phyloP scores from a whole-genome alignment of 1,140 invertebrate species.

The Polyergus mexicanus region DNA sequence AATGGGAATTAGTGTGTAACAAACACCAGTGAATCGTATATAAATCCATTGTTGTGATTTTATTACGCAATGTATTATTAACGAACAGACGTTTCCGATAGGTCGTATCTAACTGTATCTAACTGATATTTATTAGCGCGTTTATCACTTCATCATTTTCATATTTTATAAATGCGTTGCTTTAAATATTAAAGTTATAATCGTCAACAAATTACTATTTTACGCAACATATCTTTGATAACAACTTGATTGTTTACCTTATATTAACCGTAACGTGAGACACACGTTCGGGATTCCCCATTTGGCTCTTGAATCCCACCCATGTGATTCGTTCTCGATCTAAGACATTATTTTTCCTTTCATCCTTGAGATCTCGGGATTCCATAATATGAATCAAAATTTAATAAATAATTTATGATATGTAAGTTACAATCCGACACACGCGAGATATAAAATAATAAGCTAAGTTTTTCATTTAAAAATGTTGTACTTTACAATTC shows the following conservation, averaged over 20 bases:
- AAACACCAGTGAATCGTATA: background rate
- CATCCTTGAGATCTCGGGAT: background rate
- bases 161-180: background rate
- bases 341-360: conserved; percentile 8
- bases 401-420: background rate
- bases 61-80: conserved; percentile 4
- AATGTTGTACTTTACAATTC: background rate
- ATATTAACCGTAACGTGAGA: background rate
- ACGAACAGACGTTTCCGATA: background rate
- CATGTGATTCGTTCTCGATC: background rate
- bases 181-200: background rate
- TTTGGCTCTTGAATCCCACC: conserved; percentile 28
- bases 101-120: background rate
- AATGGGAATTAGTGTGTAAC: conserved; percentile 14
- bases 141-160: background rate
- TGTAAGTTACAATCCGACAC: background rate
- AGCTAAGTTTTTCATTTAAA: background rate
- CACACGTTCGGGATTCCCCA: too few relatives aligned
- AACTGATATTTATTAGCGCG: background rate
- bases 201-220: background rate
- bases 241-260: background rate
- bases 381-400: background rate
- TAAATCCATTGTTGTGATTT: conserved; percentile 36
- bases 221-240: background rate
- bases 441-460: background rate